Base-by-base conservation (phyloP, 2,888 invertebrate genomes). In the Molorchus minor region DNA sequence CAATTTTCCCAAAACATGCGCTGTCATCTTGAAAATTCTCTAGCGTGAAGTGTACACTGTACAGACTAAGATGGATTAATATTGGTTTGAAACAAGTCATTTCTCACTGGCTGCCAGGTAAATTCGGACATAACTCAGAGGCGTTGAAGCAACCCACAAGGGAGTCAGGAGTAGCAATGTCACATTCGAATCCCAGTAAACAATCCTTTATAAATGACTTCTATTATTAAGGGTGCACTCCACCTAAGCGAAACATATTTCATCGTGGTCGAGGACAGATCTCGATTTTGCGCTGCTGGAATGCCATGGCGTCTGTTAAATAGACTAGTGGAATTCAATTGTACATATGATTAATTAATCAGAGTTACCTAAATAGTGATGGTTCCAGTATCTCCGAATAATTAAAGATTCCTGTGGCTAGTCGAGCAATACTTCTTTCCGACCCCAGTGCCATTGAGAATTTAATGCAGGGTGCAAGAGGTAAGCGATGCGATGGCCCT, bases 331-430 rank as follows among this genome's bases (percentile, higher is more conserved):
- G 76, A 76, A 77, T 79, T 75, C 77, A 77, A 77, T 77, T 75
- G 74, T 77, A 72, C 71, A 73, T 71, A 74, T 77, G 76, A 78
- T 79, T 77, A 79, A 79, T 78, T 79, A 78, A 77, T 77, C 75
- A 71, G 68, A 67, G 61, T 56, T 58, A 40, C 15, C 36, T 16
- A 15, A 49, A 25, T 49, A 49, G 38, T 38, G 16, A 25, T 25
- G 36, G 21, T 16, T 21, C 30, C 20, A 25, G 49, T 21, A 38
- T 49, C 38, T 36, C 36, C 49, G 38, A 25, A 49, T 49, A 49
- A 49, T 49, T 49, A 38, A 49, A 49, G 49, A 49, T 49, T 33
- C 49, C 49, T 13, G 49, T 21, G 49, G 49, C 38, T 38, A 38
- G 15, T 38, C 15, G 49, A 25, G 49, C 20, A 20, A 25, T 49